Conservation (phyloP, 2,113 vertebrate genomes). For the Ginglymostoma cirratum region DNA sequence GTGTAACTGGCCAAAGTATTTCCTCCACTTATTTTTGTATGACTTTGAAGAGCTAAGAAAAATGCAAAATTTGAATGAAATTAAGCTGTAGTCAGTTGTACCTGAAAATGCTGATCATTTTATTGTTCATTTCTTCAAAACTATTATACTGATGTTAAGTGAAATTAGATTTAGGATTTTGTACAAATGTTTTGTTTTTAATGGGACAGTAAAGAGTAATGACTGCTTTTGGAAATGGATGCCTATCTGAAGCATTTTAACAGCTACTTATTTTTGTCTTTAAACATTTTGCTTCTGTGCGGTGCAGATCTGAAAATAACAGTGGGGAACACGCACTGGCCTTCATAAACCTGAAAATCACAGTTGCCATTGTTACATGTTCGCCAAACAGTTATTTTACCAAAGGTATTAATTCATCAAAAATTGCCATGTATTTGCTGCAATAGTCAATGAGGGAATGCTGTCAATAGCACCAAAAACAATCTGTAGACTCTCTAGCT, state of each 20-base stretch:
- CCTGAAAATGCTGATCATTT: background rate
- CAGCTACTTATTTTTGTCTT: background rate
- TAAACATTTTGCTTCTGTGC: too few species aligned
- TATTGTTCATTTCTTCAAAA: background rate
- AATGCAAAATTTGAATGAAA: background rate
- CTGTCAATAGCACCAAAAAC: too few species aligned
- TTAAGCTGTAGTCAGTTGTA: background rate
- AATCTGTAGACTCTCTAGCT: background rate
- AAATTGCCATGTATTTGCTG: background rate
- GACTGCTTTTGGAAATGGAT: background rate
- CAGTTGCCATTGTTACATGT: background rate
- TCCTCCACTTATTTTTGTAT: background rate
- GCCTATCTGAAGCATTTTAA: background rate
- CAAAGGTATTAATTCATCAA: background rate
- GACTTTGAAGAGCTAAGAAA: background rate
- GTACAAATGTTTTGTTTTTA: background rate
- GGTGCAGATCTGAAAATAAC: background rate
- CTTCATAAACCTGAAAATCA: background rate
- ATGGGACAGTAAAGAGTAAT: background rate
- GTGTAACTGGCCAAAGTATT: background rate
- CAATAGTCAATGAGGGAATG: background rate
- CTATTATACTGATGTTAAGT: background rate
- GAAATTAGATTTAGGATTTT: background rate
- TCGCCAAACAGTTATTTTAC: background rate
- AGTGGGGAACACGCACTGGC: background rate